Percentiles rank a stretch among this genome's conserved stretches.
Conservation (phyloP, 2,888 invertebrate genomes). For the Ophion ellenae region DNA sequence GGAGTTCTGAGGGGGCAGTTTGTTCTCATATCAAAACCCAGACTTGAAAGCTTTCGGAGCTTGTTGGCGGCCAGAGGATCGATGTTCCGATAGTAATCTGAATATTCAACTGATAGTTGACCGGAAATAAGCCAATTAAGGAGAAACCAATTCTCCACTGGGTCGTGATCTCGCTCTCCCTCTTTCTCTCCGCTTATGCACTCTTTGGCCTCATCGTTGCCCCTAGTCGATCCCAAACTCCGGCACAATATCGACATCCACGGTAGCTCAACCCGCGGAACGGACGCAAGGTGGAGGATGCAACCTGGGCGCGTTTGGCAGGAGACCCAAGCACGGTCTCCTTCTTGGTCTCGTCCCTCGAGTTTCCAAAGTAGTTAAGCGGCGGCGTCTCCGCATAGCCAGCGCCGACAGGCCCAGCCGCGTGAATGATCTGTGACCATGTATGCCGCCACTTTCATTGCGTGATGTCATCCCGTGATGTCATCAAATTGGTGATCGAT, state of each 20-base stretch:
- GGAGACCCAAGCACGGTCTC: conserved; percentile 4
- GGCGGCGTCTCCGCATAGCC: background rate
- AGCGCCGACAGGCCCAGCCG: background rate
- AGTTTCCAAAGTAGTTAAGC: conserved; percentile 47
- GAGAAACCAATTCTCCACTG: conserved; percentile 29
- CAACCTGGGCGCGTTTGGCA: background rate
- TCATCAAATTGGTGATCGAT: background rate
- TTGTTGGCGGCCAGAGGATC: background rate
- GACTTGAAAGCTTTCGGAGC: background rate
- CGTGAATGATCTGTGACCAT: background rate
- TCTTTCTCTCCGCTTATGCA: background rate
- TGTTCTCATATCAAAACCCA: too few species aligned
- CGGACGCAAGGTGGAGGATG: background rate
- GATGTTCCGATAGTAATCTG: background rate
- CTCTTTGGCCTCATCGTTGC: background rate
- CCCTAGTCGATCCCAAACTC: background rate
- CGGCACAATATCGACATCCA: conserved; percentile 16
- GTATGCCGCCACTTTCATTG: background rate
- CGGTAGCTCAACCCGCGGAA: background rate
- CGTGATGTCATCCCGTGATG: background rate
- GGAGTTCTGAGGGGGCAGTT: too few species aligned
- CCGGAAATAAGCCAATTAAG: conserved; percentile 25
- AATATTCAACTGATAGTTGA: background rate
- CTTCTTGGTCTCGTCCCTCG: conserved; percentile 34
- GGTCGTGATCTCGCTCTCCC: background rate